phyloP scores from a whole-genome alignment of 2,888 invertebrate genomes.

The Eledona agricola region DNA sequence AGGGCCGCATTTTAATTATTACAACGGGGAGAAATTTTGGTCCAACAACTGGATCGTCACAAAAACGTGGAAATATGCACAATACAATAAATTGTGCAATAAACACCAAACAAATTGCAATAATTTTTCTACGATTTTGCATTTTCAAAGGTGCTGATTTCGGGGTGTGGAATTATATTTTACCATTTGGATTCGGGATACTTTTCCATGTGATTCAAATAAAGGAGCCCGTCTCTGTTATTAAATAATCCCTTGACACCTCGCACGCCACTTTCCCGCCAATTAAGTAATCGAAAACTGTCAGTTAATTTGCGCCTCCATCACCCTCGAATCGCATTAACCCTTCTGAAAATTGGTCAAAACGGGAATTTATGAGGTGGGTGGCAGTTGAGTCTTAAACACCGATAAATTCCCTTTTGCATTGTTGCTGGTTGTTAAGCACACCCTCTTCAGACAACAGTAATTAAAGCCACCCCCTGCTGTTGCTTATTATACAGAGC shows the following conservation, averaged over 20 bases:
- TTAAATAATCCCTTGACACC: constrained; percentile 1
- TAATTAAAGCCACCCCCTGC: constrained; percentile 16
- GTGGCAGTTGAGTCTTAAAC: constrained; percentile 8
- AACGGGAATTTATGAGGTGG: constrained; percentile 4
- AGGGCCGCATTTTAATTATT: constrained; percentile 17
- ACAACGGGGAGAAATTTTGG: too few species aligned
- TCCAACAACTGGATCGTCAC: too few species aligned
- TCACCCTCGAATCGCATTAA: too few species aligned
- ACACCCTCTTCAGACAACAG: constrained; percentile 12
- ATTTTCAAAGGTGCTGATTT: too few species aligned
- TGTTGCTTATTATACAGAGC: constrained; percentile 1
- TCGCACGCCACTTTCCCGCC: constrained; percentile 2
- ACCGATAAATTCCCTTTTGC: constrained; percentile 8
- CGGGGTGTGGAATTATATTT: too few species aligned
- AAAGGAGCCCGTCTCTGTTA: constrained; percentile 4
- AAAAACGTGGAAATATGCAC: too few species aligned
- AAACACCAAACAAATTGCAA: too few species aligned
- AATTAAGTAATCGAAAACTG: constrained; percentile 13
- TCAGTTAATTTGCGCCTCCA: constrained; percentile 8
- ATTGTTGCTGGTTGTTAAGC: constrained; percentile 8
- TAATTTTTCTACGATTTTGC: too few species aligned
- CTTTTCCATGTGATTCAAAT: too few species aligned
- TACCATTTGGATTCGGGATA: too few species aligned
- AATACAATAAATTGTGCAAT: too few species aligned
- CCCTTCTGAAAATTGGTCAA: constrained; percentile 1